Evolutionary conservation across 2,113 vertebrate genomes (phyloP).

Genomic region (Ramphastos sulfuratus): DNA sequence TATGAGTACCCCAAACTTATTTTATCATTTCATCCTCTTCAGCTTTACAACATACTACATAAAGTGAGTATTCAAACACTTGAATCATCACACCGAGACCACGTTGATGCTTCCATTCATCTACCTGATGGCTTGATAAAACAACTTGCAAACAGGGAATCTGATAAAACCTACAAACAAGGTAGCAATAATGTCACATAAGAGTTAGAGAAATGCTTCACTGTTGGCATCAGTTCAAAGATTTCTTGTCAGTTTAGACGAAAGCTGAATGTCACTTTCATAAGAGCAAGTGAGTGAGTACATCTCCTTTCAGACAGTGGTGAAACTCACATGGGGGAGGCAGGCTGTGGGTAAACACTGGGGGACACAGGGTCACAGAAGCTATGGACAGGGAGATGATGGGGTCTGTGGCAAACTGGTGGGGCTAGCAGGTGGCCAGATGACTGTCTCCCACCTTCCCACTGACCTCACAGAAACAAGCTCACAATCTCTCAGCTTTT

Average conservation of each 20-base stretch:
- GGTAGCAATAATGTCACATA: background rate
- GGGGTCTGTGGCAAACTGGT: background rate
- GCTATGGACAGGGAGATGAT: fast-evolving
- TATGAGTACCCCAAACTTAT: background rate
- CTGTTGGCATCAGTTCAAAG: background rate
- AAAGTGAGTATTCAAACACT: background rate
- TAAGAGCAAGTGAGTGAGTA: background rate
- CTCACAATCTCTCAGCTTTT: fast-evolving
- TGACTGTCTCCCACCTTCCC: background rate
- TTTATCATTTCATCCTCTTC: background rate
- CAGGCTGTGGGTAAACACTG: background rate
- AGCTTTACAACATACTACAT: fast-evolving
- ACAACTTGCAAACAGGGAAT: background rate
- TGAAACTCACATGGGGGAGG: background rate
- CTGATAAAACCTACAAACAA: background rate
- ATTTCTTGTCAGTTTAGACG: background rate
- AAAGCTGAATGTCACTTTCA: fast-evolving
- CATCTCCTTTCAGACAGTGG: background rate
- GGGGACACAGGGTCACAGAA: background rate
- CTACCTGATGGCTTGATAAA: background rate
- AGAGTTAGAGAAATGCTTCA: background rate
- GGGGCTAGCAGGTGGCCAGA: background rate
- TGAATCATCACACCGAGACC: background rate
- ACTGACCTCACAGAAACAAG: fast-evolving
- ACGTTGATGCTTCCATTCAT: background rate